These are phyloP conservation scores for Climacteris rufus DNA, from an alignment of 2,113 vertebrate species.

Conservation along the genomic window DNA sequence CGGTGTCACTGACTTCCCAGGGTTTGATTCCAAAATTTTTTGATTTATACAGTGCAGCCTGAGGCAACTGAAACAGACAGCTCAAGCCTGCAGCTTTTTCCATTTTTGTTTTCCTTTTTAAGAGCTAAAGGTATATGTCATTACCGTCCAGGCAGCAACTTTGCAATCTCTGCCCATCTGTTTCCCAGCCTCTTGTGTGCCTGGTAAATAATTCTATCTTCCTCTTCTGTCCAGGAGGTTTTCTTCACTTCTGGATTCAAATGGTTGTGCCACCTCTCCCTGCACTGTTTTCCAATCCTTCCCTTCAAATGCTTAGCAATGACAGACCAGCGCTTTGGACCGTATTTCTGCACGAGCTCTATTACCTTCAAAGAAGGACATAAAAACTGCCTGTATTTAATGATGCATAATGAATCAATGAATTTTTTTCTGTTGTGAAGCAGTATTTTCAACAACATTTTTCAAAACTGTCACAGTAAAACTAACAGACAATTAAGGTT, in stretches of 20 bases:
- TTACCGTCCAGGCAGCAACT: conserved; percentile 98
- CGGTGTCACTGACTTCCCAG: background rate
- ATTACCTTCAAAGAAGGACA: conserved; percentile 88
- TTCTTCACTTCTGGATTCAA: conserved; percentile 99
- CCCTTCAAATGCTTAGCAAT: conserved; percentile 99
- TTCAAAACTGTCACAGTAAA: conserved; percentile 23
- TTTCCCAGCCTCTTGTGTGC: conserved; percentile 98
- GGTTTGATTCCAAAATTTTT: background rate
- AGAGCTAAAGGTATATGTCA: conserved; percentile 50
- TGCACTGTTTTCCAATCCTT: conserved; percentile 97
- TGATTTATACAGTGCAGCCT: background rate
- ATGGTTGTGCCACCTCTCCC: conserved; percentile 99
- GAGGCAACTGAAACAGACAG: background rate
- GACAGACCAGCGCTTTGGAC: conserved; percentile 98
- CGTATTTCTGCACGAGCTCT: conserved; percentile 98
- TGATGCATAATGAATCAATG: conserved; percentile 49
- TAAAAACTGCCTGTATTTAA: conserved; percentile 72
- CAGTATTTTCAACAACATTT: conserved; percentile 40
- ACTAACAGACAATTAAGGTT: background rate
- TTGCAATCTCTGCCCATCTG: conserved; percentile 99
- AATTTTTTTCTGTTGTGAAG: conserved; percentile 31
- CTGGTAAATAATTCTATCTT: conserved; percentile 98
- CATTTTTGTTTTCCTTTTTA: conserved; percentile 20
- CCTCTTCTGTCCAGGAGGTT: conserved; percentile 99
- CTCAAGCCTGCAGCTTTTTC: conserved; percentile 21